These are phyloP conservation scores for Lutjanus argentimaculatus DNA, from an alignment of 2,797 vertebrate genomes.

Conservation along the genomic window DNA sequence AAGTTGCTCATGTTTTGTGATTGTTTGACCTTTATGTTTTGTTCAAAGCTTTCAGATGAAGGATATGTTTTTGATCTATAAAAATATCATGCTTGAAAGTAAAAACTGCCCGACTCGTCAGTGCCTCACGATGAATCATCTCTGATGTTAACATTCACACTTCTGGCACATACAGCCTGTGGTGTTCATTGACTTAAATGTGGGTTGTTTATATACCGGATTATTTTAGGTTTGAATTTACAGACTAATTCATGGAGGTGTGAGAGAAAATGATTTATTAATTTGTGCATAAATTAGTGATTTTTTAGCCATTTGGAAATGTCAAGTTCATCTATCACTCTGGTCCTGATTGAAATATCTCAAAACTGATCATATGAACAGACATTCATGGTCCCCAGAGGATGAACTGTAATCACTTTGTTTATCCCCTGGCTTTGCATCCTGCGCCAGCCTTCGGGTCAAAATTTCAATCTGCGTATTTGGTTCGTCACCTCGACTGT, in stretches of 20 bases:
- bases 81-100: slow-evolving; percentile 62
- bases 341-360: too few relatives aligned
- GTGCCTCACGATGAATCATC: slow-evolving; percentile 1
- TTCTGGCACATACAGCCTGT: background rate
- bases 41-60: slow-evolving; percentile 66
- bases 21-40: slow-evolving; percentile 65
- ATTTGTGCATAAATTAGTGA: background rate
- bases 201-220: background rate
- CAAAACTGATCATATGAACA: too few relatives aligned
- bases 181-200: background rate
- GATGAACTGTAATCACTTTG: too few relatives aligned
- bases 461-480: too few relatives aligned
- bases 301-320: background rate
- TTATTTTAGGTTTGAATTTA: background rate
- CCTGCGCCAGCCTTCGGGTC: too few relatives aligned
- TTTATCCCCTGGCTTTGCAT: background rate
- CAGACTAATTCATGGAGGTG: too few relatives aligned
- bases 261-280: background rate
- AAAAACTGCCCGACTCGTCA: slow-evolving; percentile 15
- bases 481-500: too few relatives aligned
- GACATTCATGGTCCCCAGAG: too few relatives aligned
- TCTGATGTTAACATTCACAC: background rate
- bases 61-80: slow-evolving; percentile 72
- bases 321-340: too few relatives aligned
- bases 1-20: slow-evolving; percentile 62